Conservation (phyloP, 2,113 vertebrate genomes). For the Triplophysa dalaica region DNA sequence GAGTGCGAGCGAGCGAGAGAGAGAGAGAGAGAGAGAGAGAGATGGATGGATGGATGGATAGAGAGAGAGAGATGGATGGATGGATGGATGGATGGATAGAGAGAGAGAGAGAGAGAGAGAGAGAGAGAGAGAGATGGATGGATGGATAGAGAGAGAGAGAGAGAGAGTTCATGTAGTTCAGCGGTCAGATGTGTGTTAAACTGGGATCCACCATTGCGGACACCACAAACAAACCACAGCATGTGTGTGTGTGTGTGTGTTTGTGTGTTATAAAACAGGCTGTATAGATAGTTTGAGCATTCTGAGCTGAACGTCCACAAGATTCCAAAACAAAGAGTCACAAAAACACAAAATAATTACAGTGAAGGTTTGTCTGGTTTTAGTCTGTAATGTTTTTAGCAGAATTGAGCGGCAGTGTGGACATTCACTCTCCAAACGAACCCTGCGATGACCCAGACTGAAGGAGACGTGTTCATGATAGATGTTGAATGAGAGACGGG, state of each 20-base stretch:
- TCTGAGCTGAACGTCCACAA: constrained; percentile 13
- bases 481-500: constrained; percentile 19
- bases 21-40: background rate
- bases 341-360: constrained; percentile 49
- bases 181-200: constrained; percentile 41
- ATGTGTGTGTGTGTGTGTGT: background rate
- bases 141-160: background rate
- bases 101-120: background rate
- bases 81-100: too few species aligned
- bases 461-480: constrained; percentile 25
- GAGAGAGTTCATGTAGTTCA: constrained; percentile 39
- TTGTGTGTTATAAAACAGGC: constrained; percentile 10
- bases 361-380: constrained; percentile 44
- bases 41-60: too few species aligned
- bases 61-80: background rate
- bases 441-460: background rate
- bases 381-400: constrained; percentile 49
- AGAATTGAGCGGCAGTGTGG: constrained; percentile 40
- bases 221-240: constrained; percentile 53
- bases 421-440: constrained; percentile 14
- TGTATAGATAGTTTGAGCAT: constrained; percentile 9
- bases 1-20: too few species aligned
- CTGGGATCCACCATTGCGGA: constrained; percentile 37
- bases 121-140: background rate
- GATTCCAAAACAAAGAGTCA: background rate